Base-by-base conservation (phyloP, 2,113 vertebrate genomes). In the Dasyprocta punctata region DNA sequence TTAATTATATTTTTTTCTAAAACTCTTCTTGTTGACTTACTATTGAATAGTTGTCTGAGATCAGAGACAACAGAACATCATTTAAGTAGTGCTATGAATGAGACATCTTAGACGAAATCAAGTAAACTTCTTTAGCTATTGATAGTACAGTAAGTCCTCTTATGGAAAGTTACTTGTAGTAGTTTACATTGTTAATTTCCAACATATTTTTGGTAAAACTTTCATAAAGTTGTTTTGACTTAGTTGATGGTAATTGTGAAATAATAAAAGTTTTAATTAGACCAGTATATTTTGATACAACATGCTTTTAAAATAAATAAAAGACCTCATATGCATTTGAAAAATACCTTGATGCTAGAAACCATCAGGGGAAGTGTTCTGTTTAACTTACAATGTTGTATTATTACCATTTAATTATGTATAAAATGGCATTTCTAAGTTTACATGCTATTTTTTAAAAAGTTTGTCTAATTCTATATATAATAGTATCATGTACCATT, bases 161-260 rank as follows among this genome's bases (percentile, higher is more conserved):
- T 86, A 3, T 28, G 69, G 56, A 89, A 87, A 71, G 33, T 73
- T 84, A 58, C 3, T 86, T 91, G 0, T 60, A 49, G 0, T 90
- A 82, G 36, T 77, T 91, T 86, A 4, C 30, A 38, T 93, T 89
- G 33, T 33, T 86, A 54, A 3, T 92, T 67, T 73, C 92, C 47
- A 89, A 30, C 41, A 26, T 89, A 41, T 77, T n/a, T 77, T 97
- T 96, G 38, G 78, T 92, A 24, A 78, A 83, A 44, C 8, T 88
- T 80, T 92, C 63, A 86, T 9, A 73, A 69, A 38, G 19, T 92
- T 92, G 88, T 81, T 96, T 96, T 95, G 12, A 56, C 84, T 73
- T 81, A 5, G 44, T 77, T 92, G 19, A 95, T 88, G 14, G 3
- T 3, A 14, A 47, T 0, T 94, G 1, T 73, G 5, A 96, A 78